A percentile compares a stretch with the other conserved stretches of the same genome.
Conservation (phyloP, 2,113 vertebrate species). For the Epinephelus cyanopodus region DNA sequence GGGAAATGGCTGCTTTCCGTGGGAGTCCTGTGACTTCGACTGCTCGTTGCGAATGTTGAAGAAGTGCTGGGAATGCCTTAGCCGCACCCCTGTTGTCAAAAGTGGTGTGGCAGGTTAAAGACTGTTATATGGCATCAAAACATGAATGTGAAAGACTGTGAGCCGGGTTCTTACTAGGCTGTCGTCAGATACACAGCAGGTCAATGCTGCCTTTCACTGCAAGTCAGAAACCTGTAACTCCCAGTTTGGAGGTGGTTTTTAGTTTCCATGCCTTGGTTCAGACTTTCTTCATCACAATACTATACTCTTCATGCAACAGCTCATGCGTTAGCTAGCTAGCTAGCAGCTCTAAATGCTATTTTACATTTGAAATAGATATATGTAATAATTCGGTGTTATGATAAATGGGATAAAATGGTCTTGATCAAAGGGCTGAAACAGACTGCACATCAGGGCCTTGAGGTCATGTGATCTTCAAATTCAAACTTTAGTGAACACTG, state of each 20-base stretch:
- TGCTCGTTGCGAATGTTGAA: constrained; percentile 56
- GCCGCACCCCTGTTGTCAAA: constrained; percentile 31
- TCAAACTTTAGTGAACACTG: not conserved
- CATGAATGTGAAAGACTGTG: constrained; percentile 73
- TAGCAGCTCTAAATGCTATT: not conserved
- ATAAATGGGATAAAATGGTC: not conserved
- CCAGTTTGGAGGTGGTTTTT: not conserved
- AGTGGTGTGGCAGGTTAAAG: constrained; percentile 49
- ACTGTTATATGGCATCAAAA: constrained; percentile 62
- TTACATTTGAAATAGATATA: not conserved
- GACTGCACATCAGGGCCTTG: not conserved
- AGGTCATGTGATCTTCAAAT: not conserved
- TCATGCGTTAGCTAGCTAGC: not conserved
- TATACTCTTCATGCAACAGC: not conserved
- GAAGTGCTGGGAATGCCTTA: constrained; percentile 59
- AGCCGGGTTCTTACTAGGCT: constrained; percentile 37
- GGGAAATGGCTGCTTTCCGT: constrained; percentile 68
- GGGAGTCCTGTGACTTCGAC: constrained; percentile 69
- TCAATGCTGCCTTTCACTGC: constrained; percentile 47
- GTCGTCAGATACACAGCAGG: constrained; percentile 6
- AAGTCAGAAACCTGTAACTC: constrained; percentile 8
- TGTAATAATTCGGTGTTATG: not conserved
- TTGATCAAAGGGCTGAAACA: not conserved
- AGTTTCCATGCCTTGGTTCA: not conserved
- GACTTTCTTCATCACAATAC: not conserved